Conservation (phyloP, 2,797 vertebrate genomes). For the Pipistrellus kuhlii region DNA sequence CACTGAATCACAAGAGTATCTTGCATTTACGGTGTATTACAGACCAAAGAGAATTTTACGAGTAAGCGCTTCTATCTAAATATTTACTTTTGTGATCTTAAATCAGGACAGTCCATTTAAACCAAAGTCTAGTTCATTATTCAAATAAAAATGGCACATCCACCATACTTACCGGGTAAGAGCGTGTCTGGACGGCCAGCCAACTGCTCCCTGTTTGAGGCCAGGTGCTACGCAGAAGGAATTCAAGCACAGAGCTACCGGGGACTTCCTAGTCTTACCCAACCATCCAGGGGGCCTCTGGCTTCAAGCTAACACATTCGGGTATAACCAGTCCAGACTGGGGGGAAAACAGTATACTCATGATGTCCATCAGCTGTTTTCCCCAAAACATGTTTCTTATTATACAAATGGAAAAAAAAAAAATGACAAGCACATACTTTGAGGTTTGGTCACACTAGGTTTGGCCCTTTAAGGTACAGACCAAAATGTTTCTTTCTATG, state of each 20-base stretch:
- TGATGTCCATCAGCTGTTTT: slow-evolving; percentile 47
- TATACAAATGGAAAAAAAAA: slow-evolving; percentile 65
- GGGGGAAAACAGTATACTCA: background rate
- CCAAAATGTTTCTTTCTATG: slow-evolving; percentile 6
- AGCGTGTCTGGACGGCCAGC: background rate
- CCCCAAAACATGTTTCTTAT: slow-evolving; percentile 70
- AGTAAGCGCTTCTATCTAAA: slow-evolving; percentile 16
- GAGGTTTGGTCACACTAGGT: background rate
- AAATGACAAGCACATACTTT: background rate
- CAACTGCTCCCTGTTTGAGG: background rate
- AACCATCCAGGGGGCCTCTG: background rate
- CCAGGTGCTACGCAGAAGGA: background rate
- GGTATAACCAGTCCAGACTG: slow-evolving; percentile 17
- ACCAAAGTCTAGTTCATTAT: slow-evolving; percentile 53
- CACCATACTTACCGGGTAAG: slow-evolving; percentile 8
- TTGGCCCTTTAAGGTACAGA: background rate
- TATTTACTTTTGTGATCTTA: slow-evolving; percentile 26
- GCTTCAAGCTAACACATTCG: background rate
- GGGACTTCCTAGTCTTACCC: background rate
- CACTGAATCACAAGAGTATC: slow-evolving; percentile 12
- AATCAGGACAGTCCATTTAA: slow-evolving; percentile 40
- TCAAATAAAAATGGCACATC: slow-evolving; percentile 24
- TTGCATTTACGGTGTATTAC: background rate
- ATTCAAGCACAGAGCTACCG: background rate
- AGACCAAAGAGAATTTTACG: slow-evolving; percentile 37